These are phyloP conservation scores for Macropis europaea DNA, from an alignment of 2,888 invertebrate genomes.

Conservation along the genomic window DNA sequence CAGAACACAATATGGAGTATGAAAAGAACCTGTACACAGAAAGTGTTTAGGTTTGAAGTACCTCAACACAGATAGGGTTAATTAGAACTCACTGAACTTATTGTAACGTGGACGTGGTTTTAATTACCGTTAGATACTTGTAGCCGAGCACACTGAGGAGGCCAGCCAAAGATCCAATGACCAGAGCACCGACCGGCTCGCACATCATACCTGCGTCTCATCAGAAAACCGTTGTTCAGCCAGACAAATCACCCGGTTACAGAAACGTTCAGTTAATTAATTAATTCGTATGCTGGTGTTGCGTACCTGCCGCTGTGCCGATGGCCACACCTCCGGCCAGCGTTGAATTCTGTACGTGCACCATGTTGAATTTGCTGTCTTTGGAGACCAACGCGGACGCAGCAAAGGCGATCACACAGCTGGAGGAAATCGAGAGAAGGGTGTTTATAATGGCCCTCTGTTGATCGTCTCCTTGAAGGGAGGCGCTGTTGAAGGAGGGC, in stretches of 20 bases:
- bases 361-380: slow-evolving; percentile 92
- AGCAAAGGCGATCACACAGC: slow-evolving; percentile 91
- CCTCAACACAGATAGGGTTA: too few relatives aligned
- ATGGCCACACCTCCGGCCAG: slow-evolving; percentile 96
- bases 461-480: slow-evolving; percentile 86
- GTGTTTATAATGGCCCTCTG: slow-evolving; percentile 96
- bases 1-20: too few relatives aligned
- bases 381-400: slow-evolving; percentile 89
- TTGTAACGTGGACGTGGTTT: background rate
- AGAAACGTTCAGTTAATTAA: slow-evolving; percentile 18
- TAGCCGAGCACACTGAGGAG: slow-evolving; percentile 91
- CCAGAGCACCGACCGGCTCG: slow-evolving; percentile 90
- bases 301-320: slow-evolving; percentile 87
- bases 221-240: slow-evolving; percentile 29
- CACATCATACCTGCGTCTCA: slow-evolving; percentile 83
- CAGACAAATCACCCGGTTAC: slow-evolving; percentile 2
- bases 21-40: too few relatives aligned
- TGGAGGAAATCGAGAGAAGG: slow-evolving; percentile 91
- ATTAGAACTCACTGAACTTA: too few relatives aligned
- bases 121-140: slow-evolving; percentile 86
- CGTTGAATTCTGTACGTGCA: slow-evolving; percentile 96
- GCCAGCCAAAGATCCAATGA: slow-evolving; percentile 90
- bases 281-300: slow-evolving; percentile 17
- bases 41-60: too few relatives aligned
- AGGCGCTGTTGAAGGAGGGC: slow-evolving; percentile 97